These are phyloP conservation scores for Sinotaia quadrata DNA, from an alignment of 2,888 invertebrate genomes.

Conservation along the genomic window DNA sequence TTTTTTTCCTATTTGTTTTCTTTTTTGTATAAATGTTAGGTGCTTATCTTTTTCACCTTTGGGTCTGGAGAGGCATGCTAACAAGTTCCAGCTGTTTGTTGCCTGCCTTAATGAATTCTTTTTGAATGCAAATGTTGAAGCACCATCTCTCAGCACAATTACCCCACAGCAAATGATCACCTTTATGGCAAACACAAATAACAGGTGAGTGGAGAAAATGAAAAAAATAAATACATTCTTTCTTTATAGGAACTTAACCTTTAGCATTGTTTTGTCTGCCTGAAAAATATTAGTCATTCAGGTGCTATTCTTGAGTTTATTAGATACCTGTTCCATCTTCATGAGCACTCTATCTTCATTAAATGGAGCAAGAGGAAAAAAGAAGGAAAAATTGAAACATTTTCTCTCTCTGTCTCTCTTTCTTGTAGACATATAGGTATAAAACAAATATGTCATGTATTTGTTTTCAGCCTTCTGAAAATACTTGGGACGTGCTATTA, in stretches of 20 bases:
- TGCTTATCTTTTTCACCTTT: conserved; percentile 22
- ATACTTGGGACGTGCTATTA: no score
- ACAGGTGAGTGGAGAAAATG: conserved; percentile 5
- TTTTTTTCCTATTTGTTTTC: no score
- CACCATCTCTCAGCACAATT: not conserved
- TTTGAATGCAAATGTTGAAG: not conserved
- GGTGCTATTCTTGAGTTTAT: not conserved
- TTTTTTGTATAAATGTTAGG: no score
- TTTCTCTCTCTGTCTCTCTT: no score
- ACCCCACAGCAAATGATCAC: conserved; percentile 13
- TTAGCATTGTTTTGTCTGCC: not conserved
- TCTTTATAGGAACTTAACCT: no score
- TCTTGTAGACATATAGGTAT: no score
- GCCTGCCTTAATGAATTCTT: conserved; percentile 19
- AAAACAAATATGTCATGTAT: no score
- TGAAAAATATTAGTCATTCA: no score
- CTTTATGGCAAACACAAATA: conserved; percentile 9
- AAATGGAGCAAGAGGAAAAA: no score
- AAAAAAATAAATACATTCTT: not conserved
- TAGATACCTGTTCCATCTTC: not conserved
- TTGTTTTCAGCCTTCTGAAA: no score
- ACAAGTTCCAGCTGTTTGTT: not conserved
- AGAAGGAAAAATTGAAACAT: no score
- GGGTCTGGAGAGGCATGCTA: conserved; percentile 1
- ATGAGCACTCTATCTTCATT: not conserved